Percentiles rank a stretch among this genome's conserved stretches.
These are phyloP conservation scores for Corapipo altera DNA, from an alignment of 2,113 vertebrate genomes.

Conservation along the genomic window DNA sequence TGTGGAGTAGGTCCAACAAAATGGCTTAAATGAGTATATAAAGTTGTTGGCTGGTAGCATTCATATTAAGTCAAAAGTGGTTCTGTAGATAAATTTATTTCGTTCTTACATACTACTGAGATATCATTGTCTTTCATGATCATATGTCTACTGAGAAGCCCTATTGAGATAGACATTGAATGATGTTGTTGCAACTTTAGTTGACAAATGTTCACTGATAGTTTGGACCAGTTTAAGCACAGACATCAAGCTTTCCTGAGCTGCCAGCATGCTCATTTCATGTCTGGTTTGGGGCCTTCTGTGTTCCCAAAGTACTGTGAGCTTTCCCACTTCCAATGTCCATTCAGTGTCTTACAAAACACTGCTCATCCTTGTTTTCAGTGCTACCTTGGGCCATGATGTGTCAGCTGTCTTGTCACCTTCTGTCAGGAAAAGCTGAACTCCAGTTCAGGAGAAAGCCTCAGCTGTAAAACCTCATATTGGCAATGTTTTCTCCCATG, in stretches of 20 bases:
- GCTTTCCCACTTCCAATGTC: neutral
- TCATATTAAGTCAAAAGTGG: neutral
- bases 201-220: neutral
- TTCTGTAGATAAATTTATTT: neutral
- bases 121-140: neutral
- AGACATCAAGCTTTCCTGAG: neutral
- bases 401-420: neutral
- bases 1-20: neutral
- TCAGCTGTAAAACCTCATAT: neutral
- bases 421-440: fast-evolving
- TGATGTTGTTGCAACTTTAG: neutral
- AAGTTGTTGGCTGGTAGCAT: neutral
- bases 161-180: neutral
- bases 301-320: neutral
- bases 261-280: neutral
- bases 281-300: neutral
- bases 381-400: neutral
- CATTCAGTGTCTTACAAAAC: neutral
- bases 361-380: neutral
- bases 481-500: neutral
- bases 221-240: neutral
- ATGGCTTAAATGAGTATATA: neutral
- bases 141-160: neutral
- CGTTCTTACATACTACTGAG: neutral
- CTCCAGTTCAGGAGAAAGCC: neutral